Percentiles rank a stretch among this genome's conserved stretches.
These are phyloP conservation scores for Collichthys lucidus DNA, from an alignment of 2,113 vertebrate species.

Conservation along the genomic window DNA sequence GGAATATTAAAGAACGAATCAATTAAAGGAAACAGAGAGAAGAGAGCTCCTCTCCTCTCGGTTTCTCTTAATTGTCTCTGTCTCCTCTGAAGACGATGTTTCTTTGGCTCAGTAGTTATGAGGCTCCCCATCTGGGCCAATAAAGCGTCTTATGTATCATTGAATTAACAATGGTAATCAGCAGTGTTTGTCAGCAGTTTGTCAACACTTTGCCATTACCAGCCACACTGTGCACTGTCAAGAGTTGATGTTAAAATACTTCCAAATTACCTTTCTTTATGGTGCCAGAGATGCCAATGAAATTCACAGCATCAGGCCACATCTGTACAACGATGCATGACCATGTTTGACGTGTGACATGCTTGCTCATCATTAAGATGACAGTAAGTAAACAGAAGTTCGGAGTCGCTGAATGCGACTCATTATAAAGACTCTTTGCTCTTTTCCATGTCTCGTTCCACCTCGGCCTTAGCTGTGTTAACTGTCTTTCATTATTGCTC, in stretches of 20 bases:
- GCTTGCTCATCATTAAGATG: background rate
- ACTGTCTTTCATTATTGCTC: conserved; percentile 71
- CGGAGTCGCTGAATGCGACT: conserved; percentile 2
- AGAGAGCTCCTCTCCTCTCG: background rate
- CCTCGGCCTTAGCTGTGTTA: conserved; percentile 47
- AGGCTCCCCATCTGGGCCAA: background rate
- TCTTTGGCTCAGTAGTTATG: background rate
- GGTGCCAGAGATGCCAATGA: conserved; percentile 2
- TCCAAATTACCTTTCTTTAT: conserved; percentile 14
- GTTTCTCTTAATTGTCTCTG: no score
- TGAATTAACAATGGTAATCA: conserved; percentile 7
- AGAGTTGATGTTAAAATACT: conserved; percentile 12
- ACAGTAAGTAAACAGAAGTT: conserved; percentile 35
- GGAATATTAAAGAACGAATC: background rate
- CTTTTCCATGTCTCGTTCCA: background rate
- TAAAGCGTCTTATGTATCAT: conserved; percentile 2
- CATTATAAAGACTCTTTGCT: conserved; percentile 38
- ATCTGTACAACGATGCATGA: background rate
- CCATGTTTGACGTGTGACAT: conserved; percentile 25
- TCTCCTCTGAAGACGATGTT: background rate
- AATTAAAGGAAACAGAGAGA: background rate
- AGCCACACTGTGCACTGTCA: conserved; percentile 3
- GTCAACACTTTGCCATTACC: conserved; percentile 4
- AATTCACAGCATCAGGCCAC: conserved; percentile 19
- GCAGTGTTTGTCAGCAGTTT: conserved; percentile 12